Base-by-base conservation (phyloP, 2,888 invertebrate species). In the Anthoptus insignis region DNA sequence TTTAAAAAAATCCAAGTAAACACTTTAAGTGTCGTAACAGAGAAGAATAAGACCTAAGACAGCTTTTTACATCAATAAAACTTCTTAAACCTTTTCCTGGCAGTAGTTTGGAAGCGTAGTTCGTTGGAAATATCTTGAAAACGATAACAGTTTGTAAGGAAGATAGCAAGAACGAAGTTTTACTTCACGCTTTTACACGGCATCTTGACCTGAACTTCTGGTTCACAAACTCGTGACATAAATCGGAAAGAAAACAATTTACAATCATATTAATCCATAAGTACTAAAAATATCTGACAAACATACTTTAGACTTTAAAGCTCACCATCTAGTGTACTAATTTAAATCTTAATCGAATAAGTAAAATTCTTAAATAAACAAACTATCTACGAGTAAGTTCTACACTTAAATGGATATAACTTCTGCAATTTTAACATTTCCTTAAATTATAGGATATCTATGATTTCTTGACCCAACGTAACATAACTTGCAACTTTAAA, bases 151-250 rank as follows among this genome's bases (percentile, higher is more conserved):
- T 42, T 54, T 54, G 22, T 37, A 24, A 37, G 21, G 21, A 21
- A 37, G 37, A 37, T 22, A 54, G n/a, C 27, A 39, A 37, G 8
- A 32, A 1, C 14, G 11, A 13, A 29, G 27, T 59, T 39, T 19
- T 49, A 50, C 39, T 59, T 52, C 24, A 50, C 49, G 24, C 50
- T 37, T 9, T 14, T 52, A 50, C 50, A 59, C 50, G 27, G 52
- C 39, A 39, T 59, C 59, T 52, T 59, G 58, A 59, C 59, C 50
- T 59, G 42, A 59, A 59, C 59, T 59, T 42, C 27, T 50, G n/a
- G n/a, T 11, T 11, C 34, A 4, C 27, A 27, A n/a, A 59, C 11
- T 8, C 9, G 16, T 50, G 27, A 59, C 50, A 27, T 59, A 19
- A 50, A 29, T 27, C 9, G 19, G 9, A 29, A 59, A 27, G 7